A percentile compares a stretch with the other conserved stretches of the same genome.
These are phyloP conservation scores for Cryptocephalus primarius DNA, from an alignment of 2,888 invertebrate species.

Conservation along the genomic window DNA sequence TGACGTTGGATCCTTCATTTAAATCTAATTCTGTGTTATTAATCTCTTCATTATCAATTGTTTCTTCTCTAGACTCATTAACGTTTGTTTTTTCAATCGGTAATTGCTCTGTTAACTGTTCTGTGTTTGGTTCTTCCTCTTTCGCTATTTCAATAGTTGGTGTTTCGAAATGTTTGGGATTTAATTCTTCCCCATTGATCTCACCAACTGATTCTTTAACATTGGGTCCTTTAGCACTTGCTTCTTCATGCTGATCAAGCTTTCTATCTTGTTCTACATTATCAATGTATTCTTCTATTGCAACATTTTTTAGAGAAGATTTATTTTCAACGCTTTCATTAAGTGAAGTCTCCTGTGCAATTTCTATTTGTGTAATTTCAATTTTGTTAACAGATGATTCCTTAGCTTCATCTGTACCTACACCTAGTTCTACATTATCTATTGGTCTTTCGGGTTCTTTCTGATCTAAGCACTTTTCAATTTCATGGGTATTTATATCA, in stretches of 20 bases:
- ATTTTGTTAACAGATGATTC: background rate
- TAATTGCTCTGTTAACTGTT: no score
- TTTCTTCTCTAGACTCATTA: no score
- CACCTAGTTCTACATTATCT: background rate
- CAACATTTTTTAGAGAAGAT: background rate
- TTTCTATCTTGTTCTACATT: background rate
- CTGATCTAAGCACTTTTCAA: constrained; percentile 1
- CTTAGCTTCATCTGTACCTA: background rate
- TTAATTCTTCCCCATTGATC: no score
- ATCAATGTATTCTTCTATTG: background rate
- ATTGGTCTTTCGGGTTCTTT: background rate
- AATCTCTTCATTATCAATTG: background rate
- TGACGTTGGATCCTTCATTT: constrained; percentile 5
- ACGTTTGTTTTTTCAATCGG: no score
- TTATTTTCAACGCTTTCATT: background rate
- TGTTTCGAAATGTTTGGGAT: no score
- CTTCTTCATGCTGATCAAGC: no score
- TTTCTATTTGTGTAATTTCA: background rate
- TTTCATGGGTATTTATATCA: constrained; percentile 3
- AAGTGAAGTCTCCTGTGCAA: background rate
- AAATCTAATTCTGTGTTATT: background rate
- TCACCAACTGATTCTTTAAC: no score
- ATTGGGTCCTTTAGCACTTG: no score
- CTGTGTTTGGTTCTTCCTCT: no score
- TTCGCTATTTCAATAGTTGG: no score